Conservation (phyloP, 1,140 invertebrate genomes). For the Wiebesia pumilae region DNA sequence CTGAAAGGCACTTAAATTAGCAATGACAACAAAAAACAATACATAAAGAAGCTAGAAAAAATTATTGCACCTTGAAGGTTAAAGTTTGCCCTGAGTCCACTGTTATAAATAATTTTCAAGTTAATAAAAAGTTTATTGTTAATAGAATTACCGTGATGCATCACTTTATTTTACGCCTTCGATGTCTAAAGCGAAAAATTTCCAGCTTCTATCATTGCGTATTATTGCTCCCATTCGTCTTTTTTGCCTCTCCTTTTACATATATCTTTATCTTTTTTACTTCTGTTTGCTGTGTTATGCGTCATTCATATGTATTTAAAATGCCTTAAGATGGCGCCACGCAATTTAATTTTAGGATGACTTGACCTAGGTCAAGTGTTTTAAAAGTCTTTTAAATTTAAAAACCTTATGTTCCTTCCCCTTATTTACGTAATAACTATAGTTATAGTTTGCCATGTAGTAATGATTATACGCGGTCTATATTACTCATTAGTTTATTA, state of each 20-base stretch:
- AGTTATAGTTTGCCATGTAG: no score
- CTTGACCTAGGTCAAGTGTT: not conserved
- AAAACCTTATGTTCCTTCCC: no score
- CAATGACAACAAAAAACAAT: not conserved
- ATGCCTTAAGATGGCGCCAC: slow-evolving; percentile 16
- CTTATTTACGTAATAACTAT: no score
- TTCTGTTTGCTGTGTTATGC: not conserved
- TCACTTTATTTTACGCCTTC: not conserved
- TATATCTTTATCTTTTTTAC: not conserved
- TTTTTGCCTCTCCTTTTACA: slow-evolving; percentile 13
- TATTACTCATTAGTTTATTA: no score
- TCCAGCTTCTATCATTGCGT: slow-evolving; percentile 38
- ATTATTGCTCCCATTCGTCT: slow-evolving; percentile 20
- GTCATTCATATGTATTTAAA: not conserved
- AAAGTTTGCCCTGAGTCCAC: not conserved
- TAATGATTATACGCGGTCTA: no score
- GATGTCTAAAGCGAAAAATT: slow-evolving; percentile 10
- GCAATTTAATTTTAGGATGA: not conserved
- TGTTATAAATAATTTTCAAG: not conserved
- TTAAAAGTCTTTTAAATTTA: no score
- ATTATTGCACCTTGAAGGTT: slow-evolving; percentile 22
- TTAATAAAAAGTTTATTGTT: not conserved
- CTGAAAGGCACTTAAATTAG: not conserved
- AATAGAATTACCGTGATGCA: slow-evolving; percentile 22
- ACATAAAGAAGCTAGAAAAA: not conserved